phyloP scores from a whole-genome alignment of 2,888 invertebrate genomes.

The Odontocerum albicorne region DNA sequence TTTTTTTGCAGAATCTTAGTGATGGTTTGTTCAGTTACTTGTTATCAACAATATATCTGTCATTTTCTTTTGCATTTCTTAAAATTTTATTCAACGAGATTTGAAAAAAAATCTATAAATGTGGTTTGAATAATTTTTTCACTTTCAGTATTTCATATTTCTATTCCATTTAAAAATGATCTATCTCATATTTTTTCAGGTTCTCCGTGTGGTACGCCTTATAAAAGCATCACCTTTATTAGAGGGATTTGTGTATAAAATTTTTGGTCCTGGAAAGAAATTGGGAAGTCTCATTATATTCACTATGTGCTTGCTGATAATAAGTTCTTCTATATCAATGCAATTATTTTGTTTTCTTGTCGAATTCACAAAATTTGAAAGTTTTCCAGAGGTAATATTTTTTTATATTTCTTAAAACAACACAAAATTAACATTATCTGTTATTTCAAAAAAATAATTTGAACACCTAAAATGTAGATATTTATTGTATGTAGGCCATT shows the following conservation, averaged over 20 bases:
- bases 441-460: too few species aligned
- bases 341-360: constrained; percentile 96
- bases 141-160: too few species aligned
- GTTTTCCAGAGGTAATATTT: constrained; percentile 82
- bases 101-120: too few species aligned
- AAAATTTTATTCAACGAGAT: too few species aligned
- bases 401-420: background rate
- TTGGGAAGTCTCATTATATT: constrained; percentile 99
- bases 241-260: constrained; percentile 97
- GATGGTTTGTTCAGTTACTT: too few species aligned
- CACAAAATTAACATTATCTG: background rate
- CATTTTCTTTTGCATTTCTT: too few species aligned
- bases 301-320: constrained; percentile 97
- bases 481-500: too few species aligned
- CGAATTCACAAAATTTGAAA: constrained; percentile 96
- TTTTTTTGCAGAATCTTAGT: too few species aligned
- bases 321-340: constrained; percentile 98
- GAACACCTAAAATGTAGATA: too few species aligned
- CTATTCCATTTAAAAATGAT: too few species aligned
- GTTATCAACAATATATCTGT: too few species aligned
- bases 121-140: too few species aligned
- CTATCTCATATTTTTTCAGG: constrained; percentile 58
- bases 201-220: constrained; percentile 88
- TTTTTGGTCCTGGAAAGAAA: constrained; percentile 94
- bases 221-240: constrained; percentile 98